Evolutionary conservation across 2,888 invertebrate species (phyloP).

Genomic region (Leucania comma): DNA sequence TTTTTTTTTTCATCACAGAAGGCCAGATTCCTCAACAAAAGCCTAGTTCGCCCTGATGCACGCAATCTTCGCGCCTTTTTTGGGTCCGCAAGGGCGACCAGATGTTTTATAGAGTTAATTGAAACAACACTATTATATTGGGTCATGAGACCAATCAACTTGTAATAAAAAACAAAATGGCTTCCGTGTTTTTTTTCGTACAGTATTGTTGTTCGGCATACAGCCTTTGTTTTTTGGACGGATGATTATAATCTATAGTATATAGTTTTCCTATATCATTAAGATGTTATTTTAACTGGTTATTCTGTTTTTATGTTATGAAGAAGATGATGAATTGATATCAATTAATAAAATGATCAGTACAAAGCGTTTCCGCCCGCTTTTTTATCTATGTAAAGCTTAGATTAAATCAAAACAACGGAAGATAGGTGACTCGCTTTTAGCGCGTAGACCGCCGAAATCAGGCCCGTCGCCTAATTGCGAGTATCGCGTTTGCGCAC

Average conservation of each 20-base stretch:
- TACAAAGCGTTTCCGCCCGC: not conserved
- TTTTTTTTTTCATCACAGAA: conserved; percentile 11
- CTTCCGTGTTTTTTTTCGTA: conserved; percentile 52
- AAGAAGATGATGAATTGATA: not conserved
- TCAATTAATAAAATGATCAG: not conserved
- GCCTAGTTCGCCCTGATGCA: conserved; percentile 42
- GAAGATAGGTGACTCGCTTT: too few relatives aligned
- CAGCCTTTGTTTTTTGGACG: conserved; percentile 19
- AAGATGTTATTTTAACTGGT: conserved; percentile 11
- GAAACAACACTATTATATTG: conserved; percentile 25
- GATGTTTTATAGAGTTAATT: conserved; percentile 25
- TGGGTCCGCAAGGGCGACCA: conserved; percentile 56
- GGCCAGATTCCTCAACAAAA: conserved; percentile 16
- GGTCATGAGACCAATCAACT: conserved; percentile 43
- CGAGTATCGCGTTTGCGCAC: too few relatives aligned
- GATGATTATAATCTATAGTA: conserved; percentile 28
- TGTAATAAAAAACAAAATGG: conserved; percentile 35
- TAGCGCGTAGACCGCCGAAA: too few relatives aligned
- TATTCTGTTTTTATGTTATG: not conserved
- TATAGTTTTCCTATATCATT: conserved; percentile 37
- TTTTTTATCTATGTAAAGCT: not conserved
- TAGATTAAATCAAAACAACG: too few relatives aligned
- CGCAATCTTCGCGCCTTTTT: conserved; percentile 51
- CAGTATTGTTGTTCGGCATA: conserved; percentile 24
- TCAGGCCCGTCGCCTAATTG: too few relatives aligned